Conservation (phyloP, 2,888 invertebrate genomes). For the Dryococelus australis region DNA sequence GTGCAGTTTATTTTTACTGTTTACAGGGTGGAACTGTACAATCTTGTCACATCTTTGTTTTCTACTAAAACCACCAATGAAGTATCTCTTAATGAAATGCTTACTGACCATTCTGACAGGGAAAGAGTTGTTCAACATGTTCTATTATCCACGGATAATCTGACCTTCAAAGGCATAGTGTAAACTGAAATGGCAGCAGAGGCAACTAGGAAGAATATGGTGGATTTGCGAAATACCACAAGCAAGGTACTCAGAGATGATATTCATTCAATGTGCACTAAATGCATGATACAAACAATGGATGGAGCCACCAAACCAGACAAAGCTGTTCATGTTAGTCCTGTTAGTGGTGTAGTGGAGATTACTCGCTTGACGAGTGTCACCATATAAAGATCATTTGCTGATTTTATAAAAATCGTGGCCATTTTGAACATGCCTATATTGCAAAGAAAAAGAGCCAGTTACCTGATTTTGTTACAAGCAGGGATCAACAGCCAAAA, state of each 20-base stretch:
- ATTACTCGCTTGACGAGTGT: not conserved
- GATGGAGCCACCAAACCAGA: not conserved
- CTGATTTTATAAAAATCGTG: not conserved
- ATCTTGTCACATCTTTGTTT: not conserved
- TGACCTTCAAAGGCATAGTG: not conserved
- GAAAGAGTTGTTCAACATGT: not conserved
- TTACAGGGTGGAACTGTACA: not conserved
- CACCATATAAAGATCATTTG: not conserved
- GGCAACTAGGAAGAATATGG: not conserved
- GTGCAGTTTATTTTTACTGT: not conserved
- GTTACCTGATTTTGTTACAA: not conserved
- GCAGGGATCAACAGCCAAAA: not conserved
- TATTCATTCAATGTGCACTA: not conserved
- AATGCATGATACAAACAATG: not conserved
- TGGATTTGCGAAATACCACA: not conserved
- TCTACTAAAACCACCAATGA: not conserved
- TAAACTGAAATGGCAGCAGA: not conserved
- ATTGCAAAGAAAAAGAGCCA: not conserved
- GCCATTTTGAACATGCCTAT: not conserved
- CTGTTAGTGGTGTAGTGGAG: not conserved
- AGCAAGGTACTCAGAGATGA: not conserved
- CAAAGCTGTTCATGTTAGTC: not conserved
- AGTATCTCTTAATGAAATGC: not conserved
- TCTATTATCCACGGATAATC: not conserved
- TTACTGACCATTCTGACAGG: not conserved